Base-by-base conservation (phyloP, 1,140 invertebrate species). In the Zaprionus taronus region DNA sequence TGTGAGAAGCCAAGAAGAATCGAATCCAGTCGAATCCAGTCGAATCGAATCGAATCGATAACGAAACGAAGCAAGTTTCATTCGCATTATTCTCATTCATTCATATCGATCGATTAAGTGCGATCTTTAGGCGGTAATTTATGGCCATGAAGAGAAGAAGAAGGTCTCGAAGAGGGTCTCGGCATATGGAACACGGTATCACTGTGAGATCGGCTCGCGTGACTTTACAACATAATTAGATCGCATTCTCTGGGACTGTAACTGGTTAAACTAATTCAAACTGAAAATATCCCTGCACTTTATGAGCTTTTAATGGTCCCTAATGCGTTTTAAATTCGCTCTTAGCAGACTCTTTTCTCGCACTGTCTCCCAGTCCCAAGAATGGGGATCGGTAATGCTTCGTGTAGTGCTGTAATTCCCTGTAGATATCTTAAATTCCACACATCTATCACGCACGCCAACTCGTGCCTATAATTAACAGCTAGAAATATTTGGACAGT, bases 401-500 rank as follows among this genome's bases (percentile, higher is more conserved):
- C 34, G n/a, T 17, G 15, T 44, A 17, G 41, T 26, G 36, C 47
- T 34, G 60, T 56, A 64, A 56, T 38, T 57, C 49, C 38, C 31
- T 67, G 22, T 28, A 58, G 22, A 26, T 9, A 49, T 28, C 38
- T 36, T 6, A 75, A 76, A 81, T 80, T 77, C 79, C 79, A 77
- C 63, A 77, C 57, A 67, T 67, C 60, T 44, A 62, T 71, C 63
- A 63, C 80, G 73, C 77, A 89, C 77, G 78, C 83, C 41, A 87
- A 87, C 84, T 84, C 84, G 84, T 89, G 85, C 84, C 84, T 60
- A 89, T 87, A 87, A 87, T 87, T 87, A 87, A 83, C 84, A 84
- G 81, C 47, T 72, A 72, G 75, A 89, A 90, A 89, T 89, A 87
- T 87, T 87, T 87, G 84, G 84, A 87, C 83, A 89, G 81, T 80